phyloP scores from a whole-genome alignment of 2,113 vertebrate species.

The Dunckerocampus dactyliophorus region DNA sequence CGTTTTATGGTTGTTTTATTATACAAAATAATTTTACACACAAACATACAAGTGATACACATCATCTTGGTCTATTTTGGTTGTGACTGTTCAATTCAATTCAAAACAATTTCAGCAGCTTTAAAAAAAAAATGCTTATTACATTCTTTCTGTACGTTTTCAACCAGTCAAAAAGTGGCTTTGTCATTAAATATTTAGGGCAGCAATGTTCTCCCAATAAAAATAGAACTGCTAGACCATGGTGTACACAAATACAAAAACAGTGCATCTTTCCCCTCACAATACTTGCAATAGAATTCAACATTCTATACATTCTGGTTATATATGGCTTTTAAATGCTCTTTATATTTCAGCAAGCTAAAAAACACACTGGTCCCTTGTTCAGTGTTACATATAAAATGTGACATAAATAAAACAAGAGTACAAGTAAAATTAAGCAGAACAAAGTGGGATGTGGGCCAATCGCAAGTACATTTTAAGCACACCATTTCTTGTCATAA shows the following conservation, averaged over 20 bases:
- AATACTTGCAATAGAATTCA: not conserved
- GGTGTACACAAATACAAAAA: slow-evolving; percentile 21
- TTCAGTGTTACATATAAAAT: slow-evolving; percentile 20
- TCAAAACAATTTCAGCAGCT: too few species aligned
- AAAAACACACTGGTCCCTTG: not conserved
- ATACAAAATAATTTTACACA: slow-evolving; percentile 57
- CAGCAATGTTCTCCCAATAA: not conserved
- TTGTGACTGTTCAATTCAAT: slow-evolving; percentile 3
- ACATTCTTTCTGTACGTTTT: slow-evolving; percentile 5
- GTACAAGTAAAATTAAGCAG: slow-evolving; percentile 7
- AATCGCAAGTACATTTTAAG: too few species aligned
- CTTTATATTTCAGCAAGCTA: not conserved
- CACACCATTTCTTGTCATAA: too few species aligned
- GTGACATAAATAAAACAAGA: slow-evolving; percentile 38
- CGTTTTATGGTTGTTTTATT: slow-evolving; percentile 53
- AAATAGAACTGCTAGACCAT: slow-evolving; percentile 3
- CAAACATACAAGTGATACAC: slow-evolving; percentile 38
- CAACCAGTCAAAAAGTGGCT: not conserved
- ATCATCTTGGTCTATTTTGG: slow-evolving; percentile 14
- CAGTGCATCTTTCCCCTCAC: not conserved
- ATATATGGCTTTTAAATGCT: slow-evolving; percentile 1
- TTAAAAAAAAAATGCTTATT: not conserved
- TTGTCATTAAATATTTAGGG: not conserved
- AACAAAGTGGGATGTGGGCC: too few species aligned
- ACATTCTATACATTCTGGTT: not conserved